Percentiles rank a stretch among this genome's conserved stretches.
phyloP scores from a whole-genome alignment of 2,113 vertebrate genomes.

The Crotalus horridus region DNA sequence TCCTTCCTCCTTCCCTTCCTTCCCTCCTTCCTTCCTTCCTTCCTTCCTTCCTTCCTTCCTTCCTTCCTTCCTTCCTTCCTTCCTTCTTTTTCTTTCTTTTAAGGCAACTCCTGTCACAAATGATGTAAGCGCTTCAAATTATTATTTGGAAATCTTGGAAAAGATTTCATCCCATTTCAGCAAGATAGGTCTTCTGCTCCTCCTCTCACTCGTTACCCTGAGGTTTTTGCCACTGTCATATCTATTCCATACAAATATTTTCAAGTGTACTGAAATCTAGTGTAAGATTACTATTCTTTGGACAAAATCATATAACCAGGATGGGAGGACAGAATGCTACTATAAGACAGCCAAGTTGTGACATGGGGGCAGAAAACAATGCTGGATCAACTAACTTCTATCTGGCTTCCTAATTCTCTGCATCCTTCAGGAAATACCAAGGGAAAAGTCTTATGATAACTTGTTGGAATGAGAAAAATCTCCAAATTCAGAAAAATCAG shows the following conservation, averaged over 20 bases:
- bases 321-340: neutral
- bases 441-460: neutral
- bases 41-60: too few relatives aligned
- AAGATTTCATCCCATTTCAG: conserved; percentile 20
- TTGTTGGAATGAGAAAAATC: neutral
- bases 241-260: conserved; percentile 37
- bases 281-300: neutral
- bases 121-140: conserved; percentile 42
- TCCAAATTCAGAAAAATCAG: neutral
- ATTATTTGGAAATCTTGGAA: conserved; percentile 46
- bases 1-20: neutral
- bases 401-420: neutral
- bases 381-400: neutral
- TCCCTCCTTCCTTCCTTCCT: too few relatives aligned
- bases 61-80: too few relatives aligned
- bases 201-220: conserved; percentile 8
- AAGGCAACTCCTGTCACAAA: conserved; percentile 1
- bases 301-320: neutral
- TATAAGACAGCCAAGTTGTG: neutral
- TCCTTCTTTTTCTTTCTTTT: neutral
- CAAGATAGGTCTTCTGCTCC: neutral
- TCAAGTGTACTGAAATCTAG: conserved; percentile 17
- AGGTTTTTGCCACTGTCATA: conserved; percentile 13
- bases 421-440: neutral
- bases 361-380: neutral